Percentiles rank a stretch among this genome's conserved stretches.
These are phyloP conservation scores for Hydrozoanthus tunicans DNA, from an alignment of 64 coral and sea anemone genomes.

Conservation along the genomic window DNA sequence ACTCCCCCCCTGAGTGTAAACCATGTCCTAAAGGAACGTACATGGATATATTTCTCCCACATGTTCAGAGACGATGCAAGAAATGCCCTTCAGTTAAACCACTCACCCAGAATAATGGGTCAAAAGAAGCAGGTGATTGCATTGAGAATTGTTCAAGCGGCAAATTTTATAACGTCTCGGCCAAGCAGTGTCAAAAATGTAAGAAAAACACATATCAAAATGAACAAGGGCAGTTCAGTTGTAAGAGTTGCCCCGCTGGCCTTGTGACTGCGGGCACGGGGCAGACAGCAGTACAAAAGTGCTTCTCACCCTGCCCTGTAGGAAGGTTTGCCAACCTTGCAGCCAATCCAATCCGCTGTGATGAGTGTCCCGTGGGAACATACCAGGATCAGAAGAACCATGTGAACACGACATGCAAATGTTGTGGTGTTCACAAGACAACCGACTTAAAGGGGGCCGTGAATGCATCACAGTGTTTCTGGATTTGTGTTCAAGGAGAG, in stretches of 20 bases:
- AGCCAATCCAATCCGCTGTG: conserved; percentile 23
- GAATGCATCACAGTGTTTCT: not conserved
- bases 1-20: not conserved
- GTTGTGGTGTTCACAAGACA: conserved; percentile 36
- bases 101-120: conserved; percentile 45
- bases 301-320: conserved; percentile 24
- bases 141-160: conserved; percentile 12
- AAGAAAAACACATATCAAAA: conserved; percentile 46
- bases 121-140: conserved; percentile 27
- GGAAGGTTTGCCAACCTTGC: conserved; percentile 23
- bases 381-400: conserved; percentile 36
- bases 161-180: conserved; percentile 19
- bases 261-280: conserved; percentile 8
- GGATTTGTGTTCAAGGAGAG: conserved; percentile 19
- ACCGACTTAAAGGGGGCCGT: conserved; percentile 1
- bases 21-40: conserved; percentile 35
- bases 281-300: not conserved
- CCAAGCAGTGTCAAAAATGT: conserved; percentile 33
- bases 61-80: conserved; percentile 33
- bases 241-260: conserved; percentile 20
- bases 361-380: not conserved
- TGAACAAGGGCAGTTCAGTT: not conserved
- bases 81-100: conserved; percentile 16
- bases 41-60: conserved; percentile 5
- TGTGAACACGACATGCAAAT: conserved; percentile 3